phyloP scores from a whole-genome alignment of 2,797 vertebrate genomes.

The Florisuga fusca region DNA sequence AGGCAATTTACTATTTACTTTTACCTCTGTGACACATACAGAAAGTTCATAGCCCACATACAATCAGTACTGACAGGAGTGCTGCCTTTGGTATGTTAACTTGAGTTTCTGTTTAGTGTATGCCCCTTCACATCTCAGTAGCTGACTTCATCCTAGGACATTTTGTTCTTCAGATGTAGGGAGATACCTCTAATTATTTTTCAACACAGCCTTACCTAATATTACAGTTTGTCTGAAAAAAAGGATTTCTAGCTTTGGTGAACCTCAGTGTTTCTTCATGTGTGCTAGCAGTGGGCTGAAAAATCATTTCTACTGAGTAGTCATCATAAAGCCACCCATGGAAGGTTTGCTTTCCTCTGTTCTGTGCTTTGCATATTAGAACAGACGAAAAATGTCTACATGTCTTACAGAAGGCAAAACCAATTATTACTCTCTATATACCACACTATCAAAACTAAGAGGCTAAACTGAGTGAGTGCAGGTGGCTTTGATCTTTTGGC shows the following conservation, averaged over 20 bases:
- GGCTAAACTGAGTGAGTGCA: not conserved
- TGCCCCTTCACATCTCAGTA: not conserved
- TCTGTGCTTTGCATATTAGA: not conserved
- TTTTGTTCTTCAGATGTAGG: not conserved
- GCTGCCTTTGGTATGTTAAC: conserved; percentile 2
- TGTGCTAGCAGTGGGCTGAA: not conserved
- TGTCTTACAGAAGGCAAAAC: not conserved
- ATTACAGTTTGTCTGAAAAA: conserved; percentile 39
- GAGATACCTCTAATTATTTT: conserved; percentile 22
- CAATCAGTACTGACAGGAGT: not conserved
- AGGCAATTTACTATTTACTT: conserved; percentile 1
- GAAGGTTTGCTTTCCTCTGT: not conserved
- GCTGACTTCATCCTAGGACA: not conserved
- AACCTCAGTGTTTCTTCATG: not conserved
- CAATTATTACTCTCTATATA: not conserved
- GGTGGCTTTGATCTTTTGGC: not conserved
- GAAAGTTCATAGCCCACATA: not conserved
- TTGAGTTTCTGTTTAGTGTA: not conserved
- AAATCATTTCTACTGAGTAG: conserved; percentile 33
- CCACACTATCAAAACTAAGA: not conserved
- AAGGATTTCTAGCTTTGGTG: conserved; percentile 16
- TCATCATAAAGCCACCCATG: not conserved
- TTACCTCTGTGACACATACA: not conserved
- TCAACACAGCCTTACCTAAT: conserved; percentile 12
- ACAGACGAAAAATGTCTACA: conserved; percentile 22